A percentile compares a stretch with the other conserved stretches of the same genome.
phyloP scores from a whole-genome alignment of 2,113 vertebrate genomes.

The Cinclus mexicanus region DNA sequence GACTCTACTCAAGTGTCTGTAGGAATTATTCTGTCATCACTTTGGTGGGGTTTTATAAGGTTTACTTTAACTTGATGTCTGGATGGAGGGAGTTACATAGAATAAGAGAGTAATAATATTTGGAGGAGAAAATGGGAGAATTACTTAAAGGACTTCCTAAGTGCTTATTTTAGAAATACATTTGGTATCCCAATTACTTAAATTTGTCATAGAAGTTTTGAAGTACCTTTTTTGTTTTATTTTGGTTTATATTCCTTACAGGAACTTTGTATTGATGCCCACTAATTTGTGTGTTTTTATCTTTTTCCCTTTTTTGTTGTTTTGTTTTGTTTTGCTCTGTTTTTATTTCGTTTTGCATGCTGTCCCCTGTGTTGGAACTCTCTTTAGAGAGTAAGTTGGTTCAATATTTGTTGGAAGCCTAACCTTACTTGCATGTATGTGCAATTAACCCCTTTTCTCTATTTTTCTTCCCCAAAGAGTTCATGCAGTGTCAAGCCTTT shows the following conservation, averaged over 20 bases:
- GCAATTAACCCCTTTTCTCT: conserved; percentile 81
- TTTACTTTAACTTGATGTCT: neutral
- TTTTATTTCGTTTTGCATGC: conserved; percentile 82
- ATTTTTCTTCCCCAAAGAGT: conserved; percentile 73
- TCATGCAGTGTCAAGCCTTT: conserved; percentile 78
- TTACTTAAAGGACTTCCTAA: neutral
- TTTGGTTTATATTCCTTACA: conserved; percentile 73
- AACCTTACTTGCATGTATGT: conserved; percentile 81
- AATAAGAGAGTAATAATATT: neutral
- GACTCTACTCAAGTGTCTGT: neutral
- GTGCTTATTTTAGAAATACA: conserved; percentile 17
- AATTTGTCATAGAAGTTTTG: conserved; percentile 56
- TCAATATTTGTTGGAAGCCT: conserved; percentile 79
- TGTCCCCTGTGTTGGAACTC: conserved; percentile 90
- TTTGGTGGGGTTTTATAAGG: neutral
- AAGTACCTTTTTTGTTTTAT: conserved; percentile 68
- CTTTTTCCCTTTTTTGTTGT: conserved; percentile 73
- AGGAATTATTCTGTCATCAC: neutral
- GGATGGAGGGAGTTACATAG: neutral
- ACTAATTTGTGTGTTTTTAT: conserved; percentile 88
- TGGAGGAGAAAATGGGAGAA: neutral
- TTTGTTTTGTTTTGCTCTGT: conserved; percentile 65
- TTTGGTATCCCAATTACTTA: conserved; percentile 41
- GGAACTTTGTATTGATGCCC: conserved; percentile 77
- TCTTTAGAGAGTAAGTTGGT: conserved; percentile 99